Evolutionary conservation across 1,140 invertebrate genomes (phyloP), one percentile per base, ranked within the genome.

Genomic region (Globodera rostochiensis): DNA sequence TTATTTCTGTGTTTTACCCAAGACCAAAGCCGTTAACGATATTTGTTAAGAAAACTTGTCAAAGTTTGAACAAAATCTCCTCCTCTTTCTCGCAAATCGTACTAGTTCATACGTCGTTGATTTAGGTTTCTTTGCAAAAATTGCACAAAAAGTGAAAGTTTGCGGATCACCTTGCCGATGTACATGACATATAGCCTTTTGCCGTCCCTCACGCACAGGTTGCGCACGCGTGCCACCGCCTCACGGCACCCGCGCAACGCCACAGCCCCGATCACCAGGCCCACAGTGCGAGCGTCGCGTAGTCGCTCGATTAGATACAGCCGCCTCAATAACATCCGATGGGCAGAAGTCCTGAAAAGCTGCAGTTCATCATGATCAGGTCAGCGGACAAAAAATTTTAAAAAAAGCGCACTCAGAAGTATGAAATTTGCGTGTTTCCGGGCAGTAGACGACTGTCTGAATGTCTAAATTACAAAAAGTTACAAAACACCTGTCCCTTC

Each of bases 121-220:
- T 36, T 36, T 1, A 36, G 36, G 36, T 36, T 36, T 36, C 3
- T 2, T 36, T 36, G 36, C 36, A 36, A 36, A 36, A 36, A 36
- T 36, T 36, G 36, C 36, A 36, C 36, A 36, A 36, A 36, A 36
- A 36, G 36, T 36, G 1, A 36, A 36, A 3, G 2, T 36, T 36
- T 36, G 36, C 36, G 36, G 1, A 36, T 36, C 21, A 84, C 80
- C 64, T 87, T 87, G 45, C 86, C 86, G 47, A 87, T 85, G n/a
- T 81, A 87, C 47, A 87, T 82, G 46, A 87, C 86, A 71, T 87
- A 87, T 21, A 86, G 69, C 69, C 88, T 87, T 69, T 87, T 87
- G 6, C 70, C 21, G 7, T 79, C 85, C 19, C n/a, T 74, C 50
- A 86, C 83, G 83, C 86, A 87, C 0, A 87, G 78, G 21, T 81